Evolutionary conservation across 2,888 invertebrate genomes (phyloP).

Genomic region (Cheilosia urbana): DNA sequence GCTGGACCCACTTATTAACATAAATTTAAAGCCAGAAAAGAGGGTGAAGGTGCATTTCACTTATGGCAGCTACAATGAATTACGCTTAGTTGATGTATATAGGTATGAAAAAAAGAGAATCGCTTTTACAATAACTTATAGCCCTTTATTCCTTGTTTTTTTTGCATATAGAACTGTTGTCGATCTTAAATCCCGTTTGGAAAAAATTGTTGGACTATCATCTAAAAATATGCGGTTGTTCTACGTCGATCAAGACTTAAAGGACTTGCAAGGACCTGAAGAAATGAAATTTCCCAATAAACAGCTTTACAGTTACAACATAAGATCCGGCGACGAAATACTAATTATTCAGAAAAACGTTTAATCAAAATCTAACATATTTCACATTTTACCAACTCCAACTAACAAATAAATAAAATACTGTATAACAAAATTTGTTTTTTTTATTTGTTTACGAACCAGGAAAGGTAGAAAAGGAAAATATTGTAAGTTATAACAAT

Average conservation of each 20-base stretch:
- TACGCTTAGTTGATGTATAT: conserved; percentile 90
- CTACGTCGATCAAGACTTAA: conserved; percentile 92
- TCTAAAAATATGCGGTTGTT: conserved; percentile 94
- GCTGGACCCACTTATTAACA: conserved; percentile 94
- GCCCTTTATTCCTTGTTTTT: conserved; percentile 14
- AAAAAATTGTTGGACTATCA: conserved; percentile 91
- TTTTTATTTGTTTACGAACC: too few relatives aligned
- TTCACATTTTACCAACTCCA: too few relatives aligned
- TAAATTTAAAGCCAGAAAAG: conserved; percentile 94
- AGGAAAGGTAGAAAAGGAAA: too few relatives aligned
- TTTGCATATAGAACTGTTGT: conserved; percentile 88
- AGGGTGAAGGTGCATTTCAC: conserved; percentile 93
- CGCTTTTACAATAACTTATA: neutral
- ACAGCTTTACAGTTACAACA: conserved; percentile 95
- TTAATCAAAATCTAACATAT: conserved; percentile 23
- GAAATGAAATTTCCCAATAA: conserved; percentile 95
- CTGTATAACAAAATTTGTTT: too few relatives aligned
- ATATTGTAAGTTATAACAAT: too few relatives aligned
- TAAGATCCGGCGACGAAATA: conserved; percentile 94
- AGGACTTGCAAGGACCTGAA: conserved; percentile 91
- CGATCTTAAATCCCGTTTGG: conserved; percentile 92
- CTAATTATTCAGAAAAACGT: conserved; percentile 91
- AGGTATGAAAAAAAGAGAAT: conserved; percentile 81
- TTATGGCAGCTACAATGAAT: conserved; percentile 90
- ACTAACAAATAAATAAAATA: too few relatives aligned